Conservation (phyloP, 2,113 vertebrate genomes). For the Odocoileus hemionus region DNA sequence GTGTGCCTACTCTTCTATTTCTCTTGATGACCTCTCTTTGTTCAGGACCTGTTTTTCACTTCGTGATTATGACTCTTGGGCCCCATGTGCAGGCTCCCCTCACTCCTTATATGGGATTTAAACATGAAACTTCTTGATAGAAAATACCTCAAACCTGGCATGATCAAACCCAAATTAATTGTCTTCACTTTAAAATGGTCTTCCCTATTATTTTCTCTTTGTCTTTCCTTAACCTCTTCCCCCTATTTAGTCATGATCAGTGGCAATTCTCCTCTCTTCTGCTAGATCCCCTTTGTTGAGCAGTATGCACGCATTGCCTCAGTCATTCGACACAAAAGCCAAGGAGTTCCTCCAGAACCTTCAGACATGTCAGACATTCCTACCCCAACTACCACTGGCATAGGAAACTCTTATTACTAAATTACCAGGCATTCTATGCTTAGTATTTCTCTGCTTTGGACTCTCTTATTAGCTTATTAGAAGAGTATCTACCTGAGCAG, state of each 20-base stretch:
- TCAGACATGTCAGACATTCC: not conserved
- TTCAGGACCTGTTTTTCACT: not conserved
- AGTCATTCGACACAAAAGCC: not conserved
- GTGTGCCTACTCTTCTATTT: not conserved
- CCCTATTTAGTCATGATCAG: not conserved
- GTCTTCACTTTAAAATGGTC: not conserved
- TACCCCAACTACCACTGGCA: not conserved
- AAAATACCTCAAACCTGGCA: not conserved
- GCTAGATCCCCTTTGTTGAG: not conserved
- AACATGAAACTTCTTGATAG: not conserved
- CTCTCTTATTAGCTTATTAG: not conserved
- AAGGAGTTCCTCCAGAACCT: not conserved
- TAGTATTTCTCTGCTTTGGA: not conserved
- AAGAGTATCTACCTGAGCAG: not conserved
- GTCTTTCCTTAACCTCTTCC: not conserved
- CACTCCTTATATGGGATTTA: not conserved
- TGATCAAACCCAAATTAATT: not conserved
- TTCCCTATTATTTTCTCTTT: not conserved
- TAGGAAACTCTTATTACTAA: not conserved
- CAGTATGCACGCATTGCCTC: not conserved
- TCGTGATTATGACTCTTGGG: not conserved
- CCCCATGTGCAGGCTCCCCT: not conserved
- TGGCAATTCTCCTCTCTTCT: not conserved
- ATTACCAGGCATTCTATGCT: not conserved
- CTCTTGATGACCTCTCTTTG: not conserved